phyloP scores from a whole-genome alignment of 2,113 vertebrate species.

The Labeo rohita region DNA sequence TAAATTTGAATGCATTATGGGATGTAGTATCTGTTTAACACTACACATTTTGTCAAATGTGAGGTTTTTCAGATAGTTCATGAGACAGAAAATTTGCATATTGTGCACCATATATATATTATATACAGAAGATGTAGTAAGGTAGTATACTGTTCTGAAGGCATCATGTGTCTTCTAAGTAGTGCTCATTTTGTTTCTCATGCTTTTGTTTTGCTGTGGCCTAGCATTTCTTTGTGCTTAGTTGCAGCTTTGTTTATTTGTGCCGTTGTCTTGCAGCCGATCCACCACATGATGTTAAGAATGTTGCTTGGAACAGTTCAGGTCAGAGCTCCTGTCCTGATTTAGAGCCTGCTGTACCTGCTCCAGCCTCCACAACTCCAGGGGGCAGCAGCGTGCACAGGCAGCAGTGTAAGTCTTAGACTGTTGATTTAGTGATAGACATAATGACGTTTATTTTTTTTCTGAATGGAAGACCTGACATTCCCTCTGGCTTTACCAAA shows the following conservation, averaged over 20 bases:
- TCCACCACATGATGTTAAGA: slow-evolving; percentile 78
- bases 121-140: background rate
- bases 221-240: slow-evolving; percentile 11
- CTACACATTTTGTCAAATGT: background rate
- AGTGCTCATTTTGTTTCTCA: background rate
- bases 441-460: background rate
- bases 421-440: slow-evolving; percentile 14
- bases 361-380: slow-evolving; percentile 70
- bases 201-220: slow-evolving; percentile 26
- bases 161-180: background rate
- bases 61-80: background rate
- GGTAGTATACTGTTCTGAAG: slow-evolving; percentile 4
- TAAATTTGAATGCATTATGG: background rate
- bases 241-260: slow-evolving; percentile 43
- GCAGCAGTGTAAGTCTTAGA: slow-evolving; percentile 69
- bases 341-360: slow-evolving; percentile 74
- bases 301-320: slow-evolving; percentile 80
- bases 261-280: slow-evolving; percentile 80
- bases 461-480: background rate
- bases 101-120: background rate
- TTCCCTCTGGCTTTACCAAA: background rate
- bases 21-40: background rate
- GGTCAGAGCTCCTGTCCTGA: slow-evolving; percentile 75
- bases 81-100: background rate
- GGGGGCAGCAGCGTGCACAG: slow-evolving; percentile 66